These are phyloP conservation scores for Philaethria dido DNA, from an alignment of 2,888 invertebrate genomes.

Conservation along the genomic window DNA sequence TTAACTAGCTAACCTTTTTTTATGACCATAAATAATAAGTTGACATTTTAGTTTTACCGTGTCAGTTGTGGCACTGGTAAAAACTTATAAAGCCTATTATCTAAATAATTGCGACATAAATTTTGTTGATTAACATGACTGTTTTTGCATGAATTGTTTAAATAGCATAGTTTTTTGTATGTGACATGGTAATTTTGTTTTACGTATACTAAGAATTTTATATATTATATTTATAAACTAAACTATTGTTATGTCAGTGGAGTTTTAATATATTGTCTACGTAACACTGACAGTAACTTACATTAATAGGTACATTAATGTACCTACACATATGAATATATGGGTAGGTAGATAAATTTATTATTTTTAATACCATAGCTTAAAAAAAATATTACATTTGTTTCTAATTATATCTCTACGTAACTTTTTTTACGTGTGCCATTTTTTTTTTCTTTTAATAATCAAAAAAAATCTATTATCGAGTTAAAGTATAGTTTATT, in stretches of 20 bases:
- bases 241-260: slow-evolving; percentile 9
- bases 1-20: slow-evolving; percentile 23
- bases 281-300: slow-evolving; percentile 16
- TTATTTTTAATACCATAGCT: background rate
- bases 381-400: too few species aligned
- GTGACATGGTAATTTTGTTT: background rate
- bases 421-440: too few species aligned
- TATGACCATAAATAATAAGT: background rate
- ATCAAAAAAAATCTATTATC: too few species aligned
- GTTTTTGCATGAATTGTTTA: slow-evolving; percentile 57
- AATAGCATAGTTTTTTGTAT: slow-evolving; percentile 23
- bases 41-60: background rate
- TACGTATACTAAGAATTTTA: background rate
- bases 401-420: background rate
- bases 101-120: slow-evolving; percentile 49
- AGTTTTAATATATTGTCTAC: slow-evolving; percentile 1
- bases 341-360: background rate
- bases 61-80: slow-evolving; percentile 1
- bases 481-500: too few species aligned
- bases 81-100: slow-evolving; percentile 5
- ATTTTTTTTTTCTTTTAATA: too few species aligned
- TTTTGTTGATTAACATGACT: slow-evolving; percentile 51
- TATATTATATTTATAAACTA: background rate
- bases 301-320: too few species aligned
- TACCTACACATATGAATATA: background rate